Base-by-base conservation (phyloP, 2,113 vertebrate genomes). In the Centropristis striata region DNA sequence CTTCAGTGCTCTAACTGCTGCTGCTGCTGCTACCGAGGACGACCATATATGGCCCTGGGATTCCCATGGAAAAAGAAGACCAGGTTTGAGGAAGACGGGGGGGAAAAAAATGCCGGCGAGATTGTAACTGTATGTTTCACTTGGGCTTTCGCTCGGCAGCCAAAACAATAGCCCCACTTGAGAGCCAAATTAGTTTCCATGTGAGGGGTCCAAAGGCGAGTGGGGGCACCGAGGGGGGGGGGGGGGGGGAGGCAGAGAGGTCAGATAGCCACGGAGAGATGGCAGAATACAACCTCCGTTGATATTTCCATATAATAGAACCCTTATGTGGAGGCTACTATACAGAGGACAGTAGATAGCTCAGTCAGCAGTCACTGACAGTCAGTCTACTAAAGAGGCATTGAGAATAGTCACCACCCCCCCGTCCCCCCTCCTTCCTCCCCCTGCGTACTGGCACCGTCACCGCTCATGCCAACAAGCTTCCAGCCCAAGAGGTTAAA, bases 31-130 rank as follows among this genome's bases (percentile, higher is more conserved):
- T 93, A 95, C 92, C 80, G 85, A 94, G 86, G 86, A 93, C 96
- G 75, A 96, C 97, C 97, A 97, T 97, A 98, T 96, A 98, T 95
- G 97, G 97, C 79, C 90, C 88, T 96, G 96, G 96, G 97, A 98
- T 97, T 97, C 97, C 96, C 96, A 95, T 93, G 92, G 91, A 95
- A 96, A 96, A 95, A 69, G 84, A 84, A 89, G 90, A 81, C 65
- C 76, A 78, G 86, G 81, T 90, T 74, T 69, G 87, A 85, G 83
- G 80, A 77, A 85, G 85, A 70, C 32, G 46, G 44, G 83, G 68
- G 61, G 15, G 42, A 41, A 64, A 68, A n/a, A 71, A 78, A 86
- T 68, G 71, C 92, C 50, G 83, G 74, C 85, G 74, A 92, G 80
- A 92, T 90, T 73, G 87, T 89, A 92, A 77, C 87, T 86, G 70